Percentiles rank a stretch among this genome's conserved stretches.
These are phyloP conservation scores for Lucilia cuprina DNA, from an alignment of 1,140 invertebrate species.

Conservation along the genomic window DNA sequence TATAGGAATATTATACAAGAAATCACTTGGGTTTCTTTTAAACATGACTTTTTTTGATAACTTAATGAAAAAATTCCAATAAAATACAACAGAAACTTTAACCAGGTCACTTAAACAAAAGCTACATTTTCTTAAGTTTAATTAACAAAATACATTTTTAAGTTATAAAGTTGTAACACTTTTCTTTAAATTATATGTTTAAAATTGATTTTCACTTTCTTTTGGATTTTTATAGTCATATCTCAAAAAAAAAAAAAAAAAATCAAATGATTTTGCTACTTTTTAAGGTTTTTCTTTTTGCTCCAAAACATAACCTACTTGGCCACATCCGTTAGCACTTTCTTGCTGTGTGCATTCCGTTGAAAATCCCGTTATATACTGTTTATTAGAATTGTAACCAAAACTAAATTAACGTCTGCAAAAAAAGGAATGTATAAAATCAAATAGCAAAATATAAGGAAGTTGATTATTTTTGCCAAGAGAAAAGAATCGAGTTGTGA, in stretches of 20 bases:
- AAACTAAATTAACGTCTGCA: background rate
- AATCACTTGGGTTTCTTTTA: slow-evolving; percentile 2
- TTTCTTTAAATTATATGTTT: background rate
- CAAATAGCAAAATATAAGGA: background rate
- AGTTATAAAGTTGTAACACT: background rate
- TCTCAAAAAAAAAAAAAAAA: background rate
- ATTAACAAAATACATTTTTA: background rate
- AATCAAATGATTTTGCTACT: background rate
- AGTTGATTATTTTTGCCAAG: slow-evolving; percentile 6
- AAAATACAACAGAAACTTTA: background rate
- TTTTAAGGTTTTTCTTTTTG: background rate
- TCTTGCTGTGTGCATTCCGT: slow-evolving; percentile 4
- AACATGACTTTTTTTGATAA: background rate
- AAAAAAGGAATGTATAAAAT: background rate
- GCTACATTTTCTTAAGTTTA: background rate
- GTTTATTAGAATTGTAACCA: background rate
- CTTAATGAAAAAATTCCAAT: background rate
- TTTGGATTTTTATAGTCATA: background rate
- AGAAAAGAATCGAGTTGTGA: background rate
- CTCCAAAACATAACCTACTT: slow-evolving; percentile 19
- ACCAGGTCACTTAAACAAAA: background rate
- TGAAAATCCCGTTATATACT: slow-evolving; percentile 29
- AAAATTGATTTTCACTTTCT: background rate
- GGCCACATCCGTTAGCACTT: slow-evolving; percentile 21
- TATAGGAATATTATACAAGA: background rate